A percentile compares a stretch with the other conserved stretches of the same genome.
Conservation (phyloP, 2,113 vertebrate genomes). For the Saguinus imperator region DNA sequence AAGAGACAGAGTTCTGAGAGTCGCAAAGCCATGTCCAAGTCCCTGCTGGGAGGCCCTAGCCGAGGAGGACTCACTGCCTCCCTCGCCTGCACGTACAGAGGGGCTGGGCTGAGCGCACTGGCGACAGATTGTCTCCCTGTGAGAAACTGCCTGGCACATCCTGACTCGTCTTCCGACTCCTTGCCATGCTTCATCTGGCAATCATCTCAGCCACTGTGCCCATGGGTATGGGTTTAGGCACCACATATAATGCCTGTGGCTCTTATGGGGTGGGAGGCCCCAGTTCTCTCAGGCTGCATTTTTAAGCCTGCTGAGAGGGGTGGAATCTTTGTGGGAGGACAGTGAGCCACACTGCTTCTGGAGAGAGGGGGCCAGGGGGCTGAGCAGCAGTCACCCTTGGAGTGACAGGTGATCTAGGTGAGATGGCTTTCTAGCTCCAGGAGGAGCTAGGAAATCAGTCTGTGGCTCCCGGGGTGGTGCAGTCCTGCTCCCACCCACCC, state of each 20-base stretch:
- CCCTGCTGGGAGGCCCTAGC: neutral
- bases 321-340: neutral
- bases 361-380: neutral
- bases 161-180: neutral
- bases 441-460: neutral
- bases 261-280: neutral
- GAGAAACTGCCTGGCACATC: neutral
- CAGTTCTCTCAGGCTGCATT: neutral
- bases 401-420: neutral
- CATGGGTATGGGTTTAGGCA: neutral
- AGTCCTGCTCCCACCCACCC: neutral
- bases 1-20: neutral
- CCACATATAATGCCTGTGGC: neutral
- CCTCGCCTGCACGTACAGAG: neutral
- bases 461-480: neutral
- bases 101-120: neutral
- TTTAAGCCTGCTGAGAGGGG: neutral
- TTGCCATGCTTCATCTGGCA: neutral
- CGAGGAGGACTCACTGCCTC: neutral
- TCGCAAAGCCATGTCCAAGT: neutral
- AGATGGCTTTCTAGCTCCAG: neutral
- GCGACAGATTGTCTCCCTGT: neutral
- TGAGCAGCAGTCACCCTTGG: neutral
- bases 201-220: neutral
- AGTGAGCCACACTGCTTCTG: neutral